Conservation (phyloP, 2,113 vertebrate species). For the Clarias batrachus region DNA sequence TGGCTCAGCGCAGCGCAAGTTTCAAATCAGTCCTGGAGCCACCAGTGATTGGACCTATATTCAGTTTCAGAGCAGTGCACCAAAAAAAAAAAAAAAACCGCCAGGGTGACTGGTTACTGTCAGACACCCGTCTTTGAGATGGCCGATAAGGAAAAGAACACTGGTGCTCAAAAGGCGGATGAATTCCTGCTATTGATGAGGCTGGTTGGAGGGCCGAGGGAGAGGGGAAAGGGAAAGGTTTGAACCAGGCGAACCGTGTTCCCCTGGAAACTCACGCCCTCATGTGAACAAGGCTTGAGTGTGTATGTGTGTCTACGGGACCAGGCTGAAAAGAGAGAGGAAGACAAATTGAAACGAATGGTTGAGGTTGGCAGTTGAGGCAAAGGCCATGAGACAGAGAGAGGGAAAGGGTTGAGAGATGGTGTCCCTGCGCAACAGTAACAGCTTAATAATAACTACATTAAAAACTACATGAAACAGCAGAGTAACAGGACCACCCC, state of each 20-base stretch:
- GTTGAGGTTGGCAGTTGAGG: background rate
- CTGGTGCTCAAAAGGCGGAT: conserved; percentile 12
- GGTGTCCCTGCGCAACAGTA: background rate
- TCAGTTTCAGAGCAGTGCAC: background rate
- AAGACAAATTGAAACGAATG: conserved; percentile 17
- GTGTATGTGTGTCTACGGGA: background rate
- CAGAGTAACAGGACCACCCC: too few species aligned
- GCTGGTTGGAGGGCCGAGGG: background rate
- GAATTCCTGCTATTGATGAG: conserved; percentile 37
- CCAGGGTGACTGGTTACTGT: conserved; percentile 10
- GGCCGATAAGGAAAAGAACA: background rate
- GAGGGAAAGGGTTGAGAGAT: background rate
- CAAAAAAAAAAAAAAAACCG: background rate
- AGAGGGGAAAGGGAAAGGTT: conserved; percentile 11
- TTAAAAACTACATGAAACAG: background rate
- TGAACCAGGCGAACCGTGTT: conserved; percentile 39
- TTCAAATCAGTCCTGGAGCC: background rate
- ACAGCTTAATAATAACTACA: background rate
- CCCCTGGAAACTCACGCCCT: conserved; percentile 39
- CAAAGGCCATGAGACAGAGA: background rate
- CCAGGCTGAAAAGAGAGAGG: background rate
- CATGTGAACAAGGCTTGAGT: conserved; percentile 15
- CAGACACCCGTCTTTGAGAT: conserved; percentile 15
- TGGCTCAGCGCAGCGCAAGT: background rate
- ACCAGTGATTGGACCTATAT: background rate